Evolutionary conservation across 2,888 invertebrate genomes (phyloP).

Genomic region (Cheilosia impressa): DNA sequence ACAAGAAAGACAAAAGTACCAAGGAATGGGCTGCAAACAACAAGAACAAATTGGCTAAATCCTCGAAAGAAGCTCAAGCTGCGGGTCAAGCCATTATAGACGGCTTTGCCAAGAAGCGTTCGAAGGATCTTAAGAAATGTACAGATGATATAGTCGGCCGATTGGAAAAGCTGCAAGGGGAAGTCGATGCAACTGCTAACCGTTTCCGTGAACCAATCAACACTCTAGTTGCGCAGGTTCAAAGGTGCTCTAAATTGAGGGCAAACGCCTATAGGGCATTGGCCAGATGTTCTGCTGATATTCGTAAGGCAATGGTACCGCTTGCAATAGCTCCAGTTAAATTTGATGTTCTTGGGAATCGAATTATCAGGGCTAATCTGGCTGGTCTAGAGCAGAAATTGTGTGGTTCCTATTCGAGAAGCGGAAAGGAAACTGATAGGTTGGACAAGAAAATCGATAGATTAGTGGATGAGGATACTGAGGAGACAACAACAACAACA

Average conservation of each 20-base stretch:
- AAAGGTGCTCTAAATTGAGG: background rate
- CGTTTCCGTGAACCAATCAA: conserved; percentile 38
- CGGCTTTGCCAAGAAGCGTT: background rate
- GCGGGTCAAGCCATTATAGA: conserved; percentile 46
- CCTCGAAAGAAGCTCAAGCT: conserved; percentile 34
- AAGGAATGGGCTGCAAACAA: conserved; percentile 24
- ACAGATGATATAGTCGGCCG: background rate
- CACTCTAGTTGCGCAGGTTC: conserved; percentile 25
- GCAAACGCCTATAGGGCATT: conserved; percentile 4
- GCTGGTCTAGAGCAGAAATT: conserved; percentile 3
- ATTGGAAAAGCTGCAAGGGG: conserved; percentile 40
- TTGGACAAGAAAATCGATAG: background rate
- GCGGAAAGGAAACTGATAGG: conserved; percentile 2
- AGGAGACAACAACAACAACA: background rate
- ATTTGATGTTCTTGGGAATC: background rate
- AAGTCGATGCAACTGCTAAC: conserved; percentile 31
- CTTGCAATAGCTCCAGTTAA: conserved; percentile 20
- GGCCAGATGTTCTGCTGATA: conserved; percentile 8
- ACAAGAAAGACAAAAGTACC: background rate
- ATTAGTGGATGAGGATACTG: conserved; percentile 25
- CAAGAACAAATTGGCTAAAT: conserved; percentile 16
- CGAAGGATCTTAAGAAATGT: conserved; percentile 30
- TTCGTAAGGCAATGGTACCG: conserved; percentile 15
- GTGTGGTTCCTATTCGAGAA: background rate
- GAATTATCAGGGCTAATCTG: conserved; percentile 19